Conservation (phyloP, 2,797 vertebrate species). For the Enoplosus armatus region DNA sequence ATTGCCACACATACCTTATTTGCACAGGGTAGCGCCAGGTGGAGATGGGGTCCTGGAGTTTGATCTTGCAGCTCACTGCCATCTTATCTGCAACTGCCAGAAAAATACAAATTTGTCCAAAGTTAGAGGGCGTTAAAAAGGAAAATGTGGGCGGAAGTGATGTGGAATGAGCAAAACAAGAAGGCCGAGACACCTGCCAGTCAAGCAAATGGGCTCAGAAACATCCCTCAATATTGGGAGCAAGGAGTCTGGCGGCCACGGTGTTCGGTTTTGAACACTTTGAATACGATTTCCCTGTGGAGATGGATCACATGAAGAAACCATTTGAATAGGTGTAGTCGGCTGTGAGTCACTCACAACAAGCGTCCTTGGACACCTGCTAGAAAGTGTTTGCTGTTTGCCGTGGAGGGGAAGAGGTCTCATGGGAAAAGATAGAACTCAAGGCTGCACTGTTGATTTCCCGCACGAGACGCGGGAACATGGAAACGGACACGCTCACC, state of each 20-base stretch:
- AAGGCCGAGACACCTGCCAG: background rate
- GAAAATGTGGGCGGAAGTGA: background rate
- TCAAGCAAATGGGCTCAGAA: background rate
- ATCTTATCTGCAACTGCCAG: background rate
- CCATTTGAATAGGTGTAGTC: background rate
- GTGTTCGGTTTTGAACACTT: too few relatives aligned
- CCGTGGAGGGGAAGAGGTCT: background rate
- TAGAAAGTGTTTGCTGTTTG: conserved; percentile 7
- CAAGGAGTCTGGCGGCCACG: too few relatives aligned
- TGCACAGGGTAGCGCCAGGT: background rate
- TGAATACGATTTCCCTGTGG: conserved; percentile 16
- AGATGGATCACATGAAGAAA: background rate
- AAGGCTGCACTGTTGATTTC: conserved; percentile 18
- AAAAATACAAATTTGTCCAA: background rate
- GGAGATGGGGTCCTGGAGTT: background rate
- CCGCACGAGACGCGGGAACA: conserved; percentile 11
- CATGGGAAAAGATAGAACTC: conserved; percentile 6
- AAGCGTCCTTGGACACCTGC: background rate
- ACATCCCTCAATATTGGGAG: too few relatives aligned
- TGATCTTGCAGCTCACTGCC: background rate
- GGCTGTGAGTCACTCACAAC: background rate
- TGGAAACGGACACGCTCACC: conserved; percentile 36
- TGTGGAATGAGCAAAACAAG: background rate
- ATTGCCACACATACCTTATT: too few relatives aligned
- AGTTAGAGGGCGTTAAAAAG: too few relatives aligned